Conservation (phyloP, 2,797 vertebrate genomes). For the Muscicapa striata region DNA sequence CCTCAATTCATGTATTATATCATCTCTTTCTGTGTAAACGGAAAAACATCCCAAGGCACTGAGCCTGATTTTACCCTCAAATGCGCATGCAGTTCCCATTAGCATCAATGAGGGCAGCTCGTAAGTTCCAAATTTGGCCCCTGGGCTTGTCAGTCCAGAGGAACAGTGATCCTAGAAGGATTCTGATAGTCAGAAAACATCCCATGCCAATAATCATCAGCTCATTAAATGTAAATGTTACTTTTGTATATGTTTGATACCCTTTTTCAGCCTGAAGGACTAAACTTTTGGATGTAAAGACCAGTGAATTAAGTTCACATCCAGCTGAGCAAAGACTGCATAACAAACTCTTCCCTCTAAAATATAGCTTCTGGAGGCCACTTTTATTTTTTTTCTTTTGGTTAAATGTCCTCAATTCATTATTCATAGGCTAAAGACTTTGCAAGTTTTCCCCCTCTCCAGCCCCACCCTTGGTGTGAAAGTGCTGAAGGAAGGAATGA, state of each 20-base stretch:
- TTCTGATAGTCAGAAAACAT: constrained; percentile 17
- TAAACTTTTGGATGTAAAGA: neutral
- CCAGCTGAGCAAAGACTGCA: constrained; percentile 11
- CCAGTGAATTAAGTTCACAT: constrained; percentile 20
- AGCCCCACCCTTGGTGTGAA: constrained; percentile 12
- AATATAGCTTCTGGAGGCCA: constrained; percentile 37
- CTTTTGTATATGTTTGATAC: constrained; percentile 27
- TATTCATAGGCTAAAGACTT: constrained; percentile 38
- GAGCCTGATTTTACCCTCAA: constrained; percentile 46
- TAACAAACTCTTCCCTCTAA: constrained; percentile 10
- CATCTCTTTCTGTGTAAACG: neutral
- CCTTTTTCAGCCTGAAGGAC: constrained; percentile 27
- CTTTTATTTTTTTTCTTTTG: neutral
- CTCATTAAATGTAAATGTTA: constrained; percentile 32
- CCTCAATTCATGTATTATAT: neutral
- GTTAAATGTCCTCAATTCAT: constrained; percentile 40
- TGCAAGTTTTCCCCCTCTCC: neutral
- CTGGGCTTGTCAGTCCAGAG: constrained; percentile 39
- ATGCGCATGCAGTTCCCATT: constrained; percentile 41
- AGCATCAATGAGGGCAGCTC: constrained; percentile 20
- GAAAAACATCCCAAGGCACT: constrained; percentile 39
- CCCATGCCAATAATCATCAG: constrained; percentile 13
- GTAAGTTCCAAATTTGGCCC: neutral
- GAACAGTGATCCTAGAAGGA: constrained; percentile 26
- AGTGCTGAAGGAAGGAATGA: constrained; percentile 46